Evolutionary conservation across 92 coral and sea anemone genomes (phyloP).

Genomic region (Epizoanthus ramosus): DNA sequence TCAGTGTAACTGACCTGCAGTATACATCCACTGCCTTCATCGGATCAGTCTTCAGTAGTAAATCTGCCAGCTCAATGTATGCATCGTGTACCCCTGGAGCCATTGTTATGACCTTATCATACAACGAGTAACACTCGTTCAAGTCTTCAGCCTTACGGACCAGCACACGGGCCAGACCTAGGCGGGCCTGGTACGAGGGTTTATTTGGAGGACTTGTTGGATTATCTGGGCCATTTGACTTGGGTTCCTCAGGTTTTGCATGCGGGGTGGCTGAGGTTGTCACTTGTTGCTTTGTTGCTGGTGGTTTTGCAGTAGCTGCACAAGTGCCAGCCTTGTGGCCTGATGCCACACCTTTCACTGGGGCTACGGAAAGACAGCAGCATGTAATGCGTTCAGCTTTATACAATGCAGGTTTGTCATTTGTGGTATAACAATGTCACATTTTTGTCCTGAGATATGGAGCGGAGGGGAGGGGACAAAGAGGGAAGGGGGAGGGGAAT

Average conservation of each 20-base stretch:
- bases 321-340: constrained; percentile 63
- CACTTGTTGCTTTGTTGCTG: constrained; percentile 55
- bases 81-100: constrained; percentile 96
- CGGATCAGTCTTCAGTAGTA: constrained; percentile 84
- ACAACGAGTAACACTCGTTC: constrained; percentile 70
- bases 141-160: constrained; percentile 78
- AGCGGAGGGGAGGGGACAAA: too few relatives aligned
- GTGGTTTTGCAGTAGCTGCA: constrained; percentile 58
- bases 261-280: constrained; percentile 43
- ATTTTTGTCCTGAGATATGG: too few relatives aligned
- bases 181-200: constrained; percentile 84
- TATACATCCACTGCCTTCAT: constrained; percentile 91
- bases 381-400: neutral
- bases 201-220: constrained; percentile 91
- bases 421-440: too few relatives aligned
- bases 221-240: constrained; percentile 48
- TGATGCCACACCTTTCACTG: constrained; percentile 39
- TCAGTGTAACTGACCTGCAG: constrained; percentile 54
- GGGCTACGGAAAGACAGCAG: neutral
- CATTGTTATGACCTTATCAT: constrained; percentile 86
- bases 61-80: constrained; percentile 94
- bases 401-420: too few relatives aligned
- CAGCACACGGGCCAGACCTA: constrained; percentile 92
- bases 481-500: too few relatives aligned
- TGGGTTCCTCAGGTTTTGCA: constrained; percentile 49